A percentile compares a stretch with the other conserved stretches of the same genome.
These are phyloP conservation scores for Euclidia mi DNA, from an alignment of 2,888 invertebrate genomes.

Conservation along the genomic window DNA sequence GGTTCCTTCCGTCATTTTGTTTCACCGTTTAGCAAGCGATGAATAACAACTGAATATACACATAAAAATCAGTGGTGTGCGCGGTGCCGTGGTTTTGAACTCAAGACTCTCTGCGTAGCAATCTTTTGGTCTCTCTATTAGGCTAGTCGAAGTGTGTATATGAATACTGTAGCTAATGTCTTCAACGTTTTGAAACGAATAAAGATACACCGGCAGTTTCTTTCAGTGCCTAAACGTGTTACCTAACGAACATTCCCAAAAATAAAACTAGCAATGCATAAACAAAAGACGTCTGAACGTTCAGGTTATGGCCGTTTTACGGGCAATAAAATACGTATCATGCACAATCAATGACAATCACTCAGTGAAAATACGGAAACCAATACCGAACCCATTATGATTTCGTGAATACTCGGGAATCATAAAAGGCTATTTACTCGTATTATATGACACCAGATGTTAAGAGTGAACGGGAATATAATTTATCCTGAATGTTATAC, in stretches of 20 bases:
- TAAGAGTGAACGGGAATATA: no score
- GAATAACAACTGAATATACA: no score
- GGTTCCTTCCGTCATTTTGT: no score
- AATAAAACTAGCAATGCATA: constrained; percentile 60
- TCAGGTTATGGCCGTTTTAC: constrained; percentile 63
- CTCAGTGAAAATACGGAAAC: constrained; percentile 57
- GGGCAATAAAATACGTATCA: constrained; percentile 65
- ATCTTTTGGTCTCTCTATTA: no score
- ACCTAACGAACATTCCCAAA: constrained; percentile 53
- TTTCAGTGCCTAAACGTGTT: constrained; percentile 39
- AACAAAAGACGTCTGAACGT: constrained; percentile 60
- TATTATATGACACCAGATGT: constrained; percentile 9
- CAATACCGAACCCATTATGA: constrained; percentile 52
- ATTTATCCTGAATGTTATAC: no score
- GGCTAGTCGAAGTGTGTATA: no score
- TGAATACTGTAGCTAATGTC: background rate
- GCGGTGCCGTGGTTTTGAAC: no score
- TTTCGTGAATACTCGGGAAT: constrained; percentile 44
- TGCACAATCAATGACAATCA: constrained; percentile 70
- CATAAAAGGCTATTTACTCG: constrained; percentile 20
- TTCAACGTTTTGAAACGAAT: constrained; percentile 10
- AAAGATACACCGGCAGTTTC: constrained; percentile 40
- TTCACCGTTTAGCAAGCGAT: no score
- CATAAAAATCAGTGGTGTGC: no score
- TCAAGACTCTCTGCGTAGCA: no score